Conservation (phyloP, 2,888 invertebrate species). For the Pomacea canaliculata region DNA sequence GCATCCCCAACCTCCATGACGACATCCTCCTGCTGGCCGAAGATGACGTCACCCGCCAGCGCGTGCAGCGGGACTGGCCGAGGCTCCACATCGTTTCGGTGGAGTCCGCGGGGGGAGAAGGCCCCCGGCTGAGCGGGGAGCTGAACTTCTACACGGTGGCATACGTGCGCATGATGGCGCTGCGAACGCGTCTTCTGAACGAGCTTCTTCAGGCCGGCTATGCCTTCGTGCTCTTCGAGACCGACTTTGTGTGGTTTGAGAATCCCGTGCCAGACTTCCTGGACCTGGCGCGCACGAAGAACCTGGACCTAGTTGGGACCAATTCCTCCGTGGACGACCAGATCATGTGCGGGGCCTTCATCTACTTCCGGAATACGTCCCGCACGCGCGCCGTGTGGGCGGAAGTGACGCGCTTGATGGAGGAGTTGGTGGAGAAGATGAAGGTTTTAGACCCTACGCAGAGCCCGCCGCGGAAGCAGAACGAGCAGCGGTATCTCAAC, state of each 20-base stretch:
- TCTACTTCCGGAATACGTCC: slow-evolving; percentile 17
- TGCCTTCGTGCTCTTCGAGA: slow-evolving; percentile 10
- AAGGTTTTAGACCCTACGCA: background rate
- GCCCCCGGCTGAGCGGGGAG: background rate
- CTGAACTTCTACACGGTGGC: background rate
- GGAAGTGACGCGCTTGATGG: slow-evolving; percentile 14
- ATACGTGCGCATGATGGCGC: slow-evolving; percentile 6
- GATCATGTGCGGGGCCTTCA: slow-evolving; percentile 18
- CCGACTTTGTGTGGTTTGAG: slow-evolving; percentile 17
- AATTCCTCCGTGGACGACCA: background rate
- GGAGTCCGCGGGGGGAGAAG: too few relatives aligned
- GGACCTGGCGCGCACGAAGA: background rate
- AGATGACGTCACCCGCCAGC: background rate
- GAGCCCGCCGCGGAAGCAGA: background rate
- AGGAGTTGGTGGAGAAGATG: background rate
- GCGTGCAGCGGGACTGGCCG: slow-evolving; percentile 3
- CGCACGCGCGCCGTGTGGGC: slow-evolving; percentile 14
- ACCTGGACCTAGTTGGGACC: slow-evolving; percentile 13
- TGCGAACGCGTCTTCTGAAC: background rate
- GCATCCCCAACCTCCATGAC: background rate
- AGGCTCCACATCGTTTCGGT: background rate
- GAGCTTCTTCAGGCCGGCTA: background rate
- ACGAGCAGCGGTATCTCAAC: slow-evolving; percentile 15
- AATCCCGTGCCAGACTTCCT: slow-evolving; percentile 12
- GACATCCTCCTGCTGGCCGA: slow-evolving; percentile 1